Base-by-base conservation (phyloP, 1,140 invertebrate genomes). In the Drosophila sp. region DNA sequence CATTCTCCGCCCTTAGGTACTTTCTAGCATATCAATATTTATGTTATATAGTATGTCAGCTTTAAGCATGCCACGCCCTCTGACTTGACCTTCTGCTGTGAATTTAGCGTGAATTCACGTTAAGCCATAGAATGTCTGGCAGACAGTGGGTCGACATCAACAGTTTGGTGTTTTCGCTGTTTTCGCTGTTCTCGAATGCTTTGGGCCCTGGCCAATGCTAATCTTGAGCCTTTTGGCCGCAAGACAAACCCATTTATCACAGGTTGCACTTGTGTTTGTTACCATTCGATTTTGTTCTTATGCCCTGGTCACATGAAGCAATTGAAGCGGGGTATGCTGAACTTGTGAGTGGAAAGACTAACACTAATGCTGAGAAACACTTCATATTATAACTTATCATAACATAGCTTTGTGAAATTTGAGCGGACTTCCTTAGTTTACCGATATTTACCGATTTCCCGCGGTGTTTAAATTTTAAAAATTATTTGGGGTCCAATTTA, bases 171-270 rank as follows among this genome's bases (percentile, higher is more conserved):
- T n/a, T n/a, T n/a, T n/a, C n/a, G 38, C n/a, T 27, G 48, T 25
- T 64, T 53, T 48, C 11, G 34, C 32, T 41, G 38, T 13, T 48
- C n/a, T 66, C 7, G 21, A 29, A n/a, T 25, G 53, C 38, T 18
- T 48, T 40, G 50, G 32, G 32, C 51, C 43, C 53, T 51, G 78
- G 36, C n/a, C 36, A 38, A 13, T 56, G 72, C 50, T 79, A 83
- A 83, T 83, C 76, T 76, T 67, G 41, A 83, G 72, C 70, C 79
- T 77, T 81, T 70, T 64, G 58, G 63, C 71, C 69, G 27, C 73
- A 63, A 78, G 78, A 84, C 81, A 87, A 75, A 72, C 74, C 82
- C 82, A 86, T 82, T 87, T 76, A 78, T 86, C 83, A 86, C 71
- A 67, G 45, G 62, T 67, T 76, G 78, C 71, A 87, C 66, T 87